phyloP scores from a whole-genome alignment of 2,888 invertebrate species.

The Drosophila lacicola region DNA sequence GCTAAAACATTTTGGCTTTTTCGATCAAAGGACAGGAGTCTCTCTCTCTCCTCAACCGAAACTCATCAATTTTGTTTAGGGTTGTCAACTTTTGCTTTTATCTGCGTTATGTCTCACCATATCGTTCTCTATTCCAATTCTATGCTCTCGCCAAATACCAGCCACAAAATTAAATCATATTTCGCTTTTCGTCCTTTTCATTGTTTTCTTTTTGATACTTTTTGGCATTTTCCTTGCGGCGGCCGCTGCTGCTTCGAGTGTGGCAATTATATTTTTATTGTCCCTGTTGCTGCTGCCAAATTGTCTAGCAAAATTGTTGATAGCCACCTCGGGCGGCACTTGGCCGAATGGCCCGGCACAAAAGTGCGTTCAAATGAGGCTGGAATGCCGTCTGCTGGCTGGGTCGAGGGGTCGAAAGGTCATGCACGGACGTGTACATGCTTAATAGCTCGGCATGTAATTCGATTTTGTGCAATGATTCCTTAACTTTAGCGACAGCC shows the following conservation, averaged over 20 bases:
- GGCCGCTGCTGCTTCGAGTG: slow-evolving; percentile 30
- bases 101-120: neutral
- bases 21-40: slow-evolving; percentile 10
- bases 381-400: slow-evolving; percentile 12
- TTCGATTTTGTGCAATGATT: slow-evolving; percentile 48
- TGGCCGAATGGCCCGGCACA: slow-evolving; percentile 31
- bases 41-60: neutral
- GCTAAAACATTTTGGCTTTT: slow-evolving; percentile 30
- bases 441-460: slow-evolving; percentile 25
- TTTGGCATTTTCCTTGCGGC: slow-evolving; percentile 8
- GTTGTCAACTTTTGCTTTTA: neutral
- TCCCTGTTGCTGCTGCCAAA: slow-evolving; percentile 60
- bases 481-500: slow-evolving; percentile 6
- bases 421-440: slow-evolving; percentile 15
- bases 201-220: slow-evolving; percentile 8
- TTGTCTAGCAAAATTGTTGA: slow-evolving; percentile 71
- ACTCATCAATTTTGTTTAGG: slow-evolving; percentile 3
- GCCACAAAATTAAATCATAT: slow-evolving; percentile 35
- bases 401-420: slow-evolving; percentile 3
- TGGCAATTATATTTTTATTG: slow-evolving; percentile 75
- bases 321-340: slow-evolving; percentile 58
- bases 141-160: neutral
- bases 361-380: slow-evolving; percentile 21
- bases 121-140: neutral
- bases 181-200: slow-evolving; percentile 14